phyloP scores from a whole-genome alignment of 2,888 invertebrate species.

The Chrysolina americana region DNA sequence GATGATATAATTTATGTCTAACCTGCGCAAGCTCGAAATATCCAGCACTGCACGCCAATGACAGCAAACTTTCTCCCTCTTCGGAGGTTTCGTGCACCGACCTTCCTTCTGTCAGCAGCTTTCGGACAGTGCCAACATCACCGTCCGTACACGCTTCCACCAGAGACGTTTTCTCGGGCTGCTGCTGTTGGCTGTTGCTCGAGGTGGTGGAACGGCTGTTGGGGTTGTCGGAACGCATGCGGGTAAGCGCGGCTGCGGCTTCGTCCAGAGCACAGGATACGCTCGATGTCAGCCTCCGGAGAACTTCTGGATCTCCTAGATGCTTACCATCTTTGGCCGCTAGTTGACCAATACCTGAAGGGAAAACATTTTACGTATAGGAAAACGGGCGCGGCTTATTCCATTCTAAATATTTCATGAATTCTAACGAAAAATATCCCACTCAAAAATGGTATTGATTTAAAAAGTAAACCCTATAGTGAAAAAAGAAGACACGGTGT shows the following conservation, averaged over 20 bases:
- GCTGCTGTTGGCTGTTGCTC: constrained; percentile 36
- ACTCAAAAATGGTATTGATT: no score
- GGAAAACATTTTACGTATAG: not conserved
- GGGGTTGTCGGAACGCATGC: constrained; percentile 92
- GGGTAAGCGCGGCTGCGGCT: constrained; percentile 95
- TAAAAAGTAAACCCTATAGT: no score
- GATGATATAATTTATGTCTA: constrained; percentile 42
- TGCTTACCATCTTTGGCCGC: constrained; percentile 86
- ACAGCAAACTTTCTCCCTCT: constrained; percentile 96
- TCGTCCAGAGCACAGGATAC: constrained; percentile 93
- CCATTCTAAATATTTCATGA: no score
- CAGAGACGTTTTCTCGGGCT: constrained; percentile 72
- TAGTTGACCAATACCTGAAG: constrained; percentile 83
- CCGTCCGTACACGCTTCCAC: constrained; percentile 96
- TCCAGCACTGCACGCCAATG: constrained; percentile 96
- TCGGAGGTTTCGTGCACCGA: constrained; percentile 97
- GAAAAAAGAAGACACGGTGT: no score
- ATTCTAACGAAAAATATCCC: no score
- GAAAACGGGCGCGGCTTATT: no score
- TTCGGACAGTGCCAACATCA: constrained; percentile 92
- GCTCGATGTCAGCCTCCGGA: constrained; percentile 88
- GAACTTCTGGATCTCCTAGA: constrained; percentile 90
- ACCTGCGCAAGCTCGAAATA: constrained; percentile 98
- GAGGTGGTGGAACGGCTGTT: constrained; percentile 12
- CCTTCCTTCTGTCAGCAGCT: constrained; percentile 92